Conservation (phyloP, 2,797 vertebrate species). For the Sebastes iracundus region DNA sequence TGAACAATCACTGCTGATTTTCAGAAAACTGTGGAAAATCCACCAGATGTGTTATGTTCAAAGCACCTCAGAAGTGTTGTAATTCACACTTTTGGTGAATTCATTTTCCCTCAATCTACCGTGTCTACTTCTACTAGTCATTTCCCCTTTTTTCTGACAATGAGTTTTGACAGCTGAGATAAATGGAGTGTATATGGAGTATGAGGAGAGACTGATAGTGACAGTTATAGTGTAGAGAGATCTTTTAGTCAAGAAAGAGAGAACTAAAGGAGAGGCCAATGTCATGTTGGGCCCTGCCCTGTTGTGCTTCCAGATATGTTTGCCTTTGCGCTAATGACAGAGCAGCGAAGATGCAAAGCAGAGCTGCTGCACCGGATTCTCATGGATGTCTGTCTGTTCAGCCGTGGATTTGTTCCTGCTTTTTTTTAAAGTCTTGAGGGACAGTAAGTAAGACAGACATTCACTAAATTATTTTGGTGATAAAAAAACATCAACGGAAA, state of each 20-base stretch:
- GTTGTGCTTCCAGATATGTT: constrained; percentile 19
- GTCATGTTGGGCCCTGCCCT: constrained; percentile 12
- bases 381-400: background rate
- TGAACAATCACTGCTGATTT: constrained; percentile 4
- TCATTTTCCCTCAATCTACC: background rate
- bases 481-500: background rate
- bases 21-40: background rate
- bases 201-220: background rate
- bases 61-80: background rate
- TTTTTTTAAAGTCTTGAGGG: background rate
- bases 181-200: background rate
- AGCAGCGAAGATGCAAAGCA: constrained; percentile 8
- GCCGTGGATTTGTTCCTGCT: background rate
- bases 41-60: background rate
- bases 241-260: constrained; percentile 4
- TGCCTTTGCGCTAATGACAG: constrained; percentile 28
- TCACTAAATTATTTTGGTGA: background rate
- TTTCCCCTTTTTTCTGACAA: background rate
- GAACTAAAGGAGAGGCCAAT: background rate
- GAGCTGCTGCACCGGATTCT: background rate
- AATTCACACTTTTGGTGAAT: background rate
- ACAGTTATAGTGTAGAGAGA: background rate
- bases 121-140: constrained; percentile 9
- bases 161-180: constrained; percentile 16
- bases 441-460: background rate